Evolutionary conservation across 1,140 invertebrate species (phyloP), one percentile per base, ranked within the genome.

Genomic region (Chymomyza costata): DNA sequence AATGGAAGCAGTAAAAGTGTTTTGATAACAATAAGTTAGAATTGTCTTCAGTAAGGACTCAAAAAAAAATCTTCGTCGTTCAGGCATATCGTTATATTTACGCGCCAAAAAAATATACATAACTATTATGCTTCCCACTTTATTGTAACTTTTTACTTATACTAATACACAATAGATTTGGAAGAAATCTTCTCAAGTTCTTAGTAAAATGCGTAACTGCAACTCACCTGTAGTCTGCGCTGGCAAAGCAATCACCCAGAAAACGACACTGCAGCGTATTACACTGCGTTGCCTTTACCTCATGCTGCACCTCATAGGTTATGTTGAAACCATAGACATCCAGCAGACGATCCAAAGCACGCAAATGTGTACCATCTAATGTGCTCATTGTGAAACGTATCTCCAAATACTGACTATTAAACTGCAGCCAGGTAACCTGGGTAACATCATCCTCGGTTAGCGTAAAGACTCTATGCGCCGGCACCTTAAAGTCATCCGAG

Each of bases 311-410:
- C 76, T 95, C 93, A 82, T 96, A 97, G 2, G 95, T 97, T 58
- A 97, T 92, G 85, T 97, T 97, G 87, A 97, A 96, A 5, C 95
- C 95, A 80, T 93, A 96, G 1, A 95, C 94, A 57, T 95, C 91
- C 14, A 96, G 87, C 6, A 97, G 87, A 41, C 92, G 90, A 62
- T 94, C 90, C 31, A 95, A 85, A 0, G 94, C 94, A 1, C 95
- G 87, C 30, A 97, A 86, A 84, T 97, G 94, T 30, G 93, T 92
- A 3, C 94, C 94, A 65, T 94, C 93, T 43, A 94, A 87, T 14
- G 91, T 86, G 52, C 91, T 87, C 32, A 95, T 86, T 2, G 88
- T 87, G 68, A 97, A 90, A 34, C 93, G 91, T 17, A 97, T 89
- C 13, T 95, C 93, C 32, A 97, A 85, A 61, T 91, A 94, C 13